phyloP scores from a whole-genome alignment of 2,797 vertebrate species.

The Liasis olivaceus region DNA sequence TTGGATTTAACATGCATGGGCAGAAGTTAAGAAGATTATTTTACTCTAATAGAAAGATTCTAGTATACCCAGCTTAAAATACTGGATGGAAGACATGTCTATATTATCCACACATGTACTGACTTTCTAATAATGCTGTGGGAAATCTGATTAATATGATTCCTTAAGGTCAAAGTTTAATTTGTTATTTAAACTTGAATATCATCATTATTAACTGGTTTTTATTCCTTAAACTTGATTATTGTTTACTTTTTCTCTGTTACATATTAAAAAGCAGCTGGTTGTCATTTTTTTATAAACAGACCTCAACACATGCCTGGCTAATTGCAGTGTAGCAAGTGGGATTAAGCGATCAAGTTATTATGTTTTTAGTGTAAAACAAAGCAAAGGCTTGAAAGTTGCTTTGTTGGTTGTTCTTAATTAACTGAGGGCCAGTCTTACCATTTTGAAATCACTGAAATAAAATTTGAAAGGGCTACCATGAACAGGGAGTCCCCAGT shows the following conservation, averaged over 20 bases:
- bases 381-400: not conserved
- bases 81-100: not conserved
- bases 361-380: not conserved
- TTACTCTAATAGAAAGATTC: too few species aligned
- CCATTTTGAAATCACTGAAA: not conserved
- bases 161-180: not conserved
- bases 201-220: not conserved
- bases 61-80: too few species aligned
- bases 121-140: not conserved
- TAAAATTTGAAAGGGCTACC: not conserved
- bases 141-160: not conserved
- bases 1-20: too few species aligned
- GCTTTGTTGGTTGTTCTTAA: not conserved
- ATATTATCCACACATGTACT: not conserved
- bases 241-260: not conserved
- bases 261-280: not conserved
- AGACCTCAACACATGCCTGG: not conserved
- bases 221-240: not conserved
- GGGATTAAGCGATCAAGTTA: not conserved
- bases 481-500: too few species aligned
- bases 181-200: not conserved
- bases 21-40: too few species aligned
- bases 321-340: not conserved
- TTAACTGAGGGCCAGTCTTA: not conserved
- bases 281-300: not conserved